phyloP scores from a whole-genome alignment of 1,140 invertebrate genomes.

The Ceratina japonica region DNA sequence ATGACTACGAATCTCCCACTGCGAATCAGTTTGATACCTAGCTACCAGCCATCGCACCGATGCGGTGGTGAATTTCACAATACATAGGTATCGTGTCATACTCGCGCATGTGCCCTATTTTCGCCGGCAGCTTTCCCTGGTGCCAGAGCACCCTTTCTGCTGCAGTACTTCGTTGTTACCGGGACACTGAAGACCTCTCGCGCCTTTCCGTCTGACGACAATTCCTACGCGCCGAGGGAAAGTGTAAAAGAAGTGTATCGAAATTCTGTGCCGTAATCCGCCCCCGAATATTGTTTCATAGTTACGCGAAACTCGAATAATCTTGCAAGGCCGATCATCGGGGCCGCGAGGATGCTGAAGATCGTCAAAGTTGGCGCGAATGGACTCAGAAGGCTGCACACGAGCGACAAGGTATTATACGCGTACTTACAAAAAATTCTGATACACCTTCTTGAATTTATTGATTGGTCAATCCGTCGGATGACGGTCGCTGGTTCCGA shows the following conservation, averaged over 20 bases:
- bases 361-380: conserved; percentile 52
- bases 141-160: conserved; percentile 34
- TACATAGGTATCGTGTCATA: not conserved
- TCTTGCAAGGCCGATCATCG: conserved; percentile 11
- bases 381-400: conserved; percentile 59
- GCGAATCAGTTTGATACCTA: no score
- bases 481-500: not conserved
- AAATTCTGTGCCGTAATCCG: not conserved
- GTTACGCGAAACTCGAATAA: not conserved
- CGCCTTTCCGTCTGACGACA: not conserved
- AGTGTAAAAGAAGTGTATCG: not conserved
- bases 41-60: no score
- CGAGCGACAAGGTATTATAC: conserved; percentile 60
- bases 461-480: conserved; percentile 2
- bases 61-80: not conserved
- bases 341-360: conserved; percentile 57
- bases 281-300: not conserved
- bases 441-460: not conserved
- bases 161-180: conserved; percentile 61
- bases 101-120: conserved; percentile 67
- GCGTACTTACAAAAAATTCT: not conserved
- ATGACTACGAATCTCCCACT: no score
- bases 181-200: conserved; percentile 59
- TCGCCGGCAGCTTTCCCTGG: conserved; percentile 29
- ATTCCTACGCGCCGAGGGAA: not conserved